Evolutionary conservation across 2,113 vertebrate species (phyloP).

Genomic region (Atractosteus spatula): DNA sequence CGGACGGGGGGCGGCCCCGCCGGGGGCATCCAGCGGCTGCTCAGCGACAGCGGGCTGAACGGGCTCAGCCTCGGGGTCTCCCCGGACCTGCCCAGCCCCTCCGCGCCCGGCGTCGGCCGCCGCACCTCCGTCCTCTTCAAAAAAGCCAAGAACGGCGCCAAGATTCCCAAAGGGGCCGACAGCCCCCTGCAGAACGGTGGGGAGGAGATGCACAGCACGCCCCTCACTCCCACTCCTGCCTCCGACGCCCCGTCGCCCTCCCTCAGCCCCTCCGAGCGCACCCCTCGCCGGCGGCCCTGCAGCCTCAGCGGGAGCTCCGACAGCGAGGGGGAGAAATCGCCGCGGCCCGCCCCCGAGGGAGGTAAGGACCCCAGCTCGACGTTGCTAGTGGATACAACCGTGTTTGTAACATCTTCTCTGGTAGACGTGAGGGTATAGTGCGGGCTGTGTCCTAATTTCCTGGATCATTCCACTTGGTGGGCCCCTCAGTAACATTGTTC

Average conservation of each 20-base stretch:
- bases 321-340: slow-evolving; percentile 66
- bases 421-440: too few species aligned
- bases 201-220: slow-evolving; percentile 47
- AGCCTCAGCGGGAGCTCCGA: slow-evolving; percentile 61
- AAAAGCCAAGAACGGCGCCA: slow-evolving; percentile 88
- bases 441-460: too few species aligned
- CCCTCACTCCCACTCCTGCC: slow-evolving; percentile 44
- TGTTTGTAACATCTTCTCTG: too few species aligned
- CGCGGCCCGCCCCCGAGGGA: slow-evolving; percentile 63
- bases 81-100: slow-evolving; percentile 31
- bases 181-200: slow-evolving; percentile 71
- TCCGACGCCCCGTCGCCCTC: slow-evolving; percentile 38
- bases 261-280: slow-evolving; percentile 40
- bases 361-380: slow-evolving; percentile 55
- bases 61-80: slow-evolving; percentile 60
- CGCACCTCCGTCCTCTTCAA: slow-evolving; percentile 87
- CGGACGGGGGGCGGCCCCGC: slow-evolving; percentile 53
- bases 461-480: too few species aligned
- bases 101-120: slow-evolving; percentile 74
- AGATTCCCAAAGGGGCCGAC: slow-evolving; percentile 77
- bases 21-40: slow-evolving; percentile 48
- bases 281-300: slow-evolving; percentile 41
- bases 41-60: slow-evolving; percentile 55
- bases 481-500: too few species aligned
- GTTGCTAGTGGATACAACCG: too few species aligned